Percentiles rank a stretch among this genome's conserved stretches.
phyloP scores from a whole-genome alignment of 2,888 invertebrate genomes.

The Pilophorus perplexus region DNA sequence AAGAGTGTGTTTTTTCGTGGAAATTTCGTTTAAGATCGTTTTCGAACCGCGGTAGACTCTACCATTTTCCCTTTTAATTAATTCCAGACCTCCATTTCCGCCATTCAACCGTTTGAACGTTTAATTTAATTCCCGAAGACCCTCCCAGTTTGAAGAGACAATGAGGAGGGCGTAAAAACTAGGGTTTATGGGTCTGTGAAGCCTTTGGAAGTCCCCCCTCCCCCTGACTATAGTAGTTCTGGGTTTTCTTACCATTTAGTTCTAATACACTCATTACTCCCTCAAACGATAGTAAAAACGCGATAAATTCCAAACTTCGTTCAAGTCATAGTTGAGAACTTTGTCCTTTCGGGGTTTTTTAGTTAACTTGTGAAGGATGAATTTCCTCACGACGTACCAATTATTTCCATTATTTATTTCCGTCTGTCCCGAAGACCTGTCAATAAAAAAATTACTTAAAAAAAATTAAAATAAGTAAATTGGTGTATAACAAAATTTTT shows the following conservation, averaged over 20 bases:
- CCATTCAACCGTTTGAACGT: conserved; percentile 1
- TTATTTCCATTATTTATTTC: too few species aligned
- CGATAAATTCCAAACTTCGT: conserved; percentile 14
- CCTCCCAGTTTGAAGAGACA: neutral
- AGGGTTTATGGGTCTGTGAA: conserved; percentile 4
- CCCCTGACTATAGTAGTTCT: neutral
- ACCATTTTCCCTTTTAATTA: too few species aligned
- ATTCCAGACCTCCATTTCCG: neutral
- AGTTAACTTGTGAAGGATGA: too few species aligned
- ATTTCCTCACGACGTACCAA: too few species aligned
- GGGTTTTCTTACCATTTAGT: conserved; percentile 8
- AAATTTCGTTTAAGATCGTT: too few species aligned
- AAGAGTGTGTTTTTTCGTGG: neutral
- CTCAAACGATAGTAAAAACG: conserved; percentile 11
- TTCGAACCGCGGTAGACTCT: too few species aligned
- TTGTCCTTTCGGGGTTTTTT: too few species aligned
- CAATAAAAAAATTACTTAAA: too few species aligned
- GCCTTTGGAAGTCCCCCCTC: neutral
- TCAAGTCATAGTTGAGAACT: too few species aligned
- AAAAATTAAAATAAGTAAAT: too few species aligned
- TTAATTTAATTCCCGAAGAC: conserved; percentile 25
- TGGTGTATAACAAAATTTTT: too few species aligned
- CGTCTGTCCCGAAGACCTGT: too few species aligned
- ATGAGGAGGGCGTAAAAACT: conserved; percentile 13
- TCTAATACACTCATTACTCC: conserved; percentile 20